phyloP scores from a whole-genome alignment of 2,888 invertebrate species.

The Eupithecia centaureata region DNA sequence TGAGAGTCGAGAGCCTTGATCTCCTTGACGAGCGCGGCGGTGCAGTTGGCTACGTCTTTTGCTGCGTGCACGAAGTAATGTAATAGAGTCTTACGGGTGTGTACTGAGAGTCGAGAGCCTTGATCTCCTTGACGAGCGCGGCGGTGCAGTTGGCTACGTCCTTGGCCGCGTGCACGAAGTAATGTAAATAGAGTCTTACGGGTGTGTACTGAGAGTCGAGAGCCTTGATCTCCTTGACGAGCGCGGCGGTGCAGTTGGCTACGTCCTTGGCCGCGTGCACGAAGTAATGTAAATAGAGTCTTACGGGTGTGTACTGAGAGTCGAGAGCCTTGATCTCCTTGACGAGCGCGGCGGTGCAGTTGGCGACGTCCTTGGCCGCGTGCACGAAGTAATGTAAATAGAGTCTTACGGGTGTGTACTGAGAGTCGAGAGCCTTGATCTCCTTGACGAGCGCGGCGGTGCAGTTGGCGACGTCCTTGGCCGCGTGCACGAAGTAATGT shows the following conservation, averaged over 20 bases:
- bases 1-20: slow-evolving; percentile 95
- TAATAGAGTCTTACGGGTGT: background rate
- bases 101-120: background rate
- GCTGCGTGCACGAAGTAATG: slow-evolving; percentile 93
- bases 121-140: too few relatives aligned
- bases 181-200: too few relatives aligned
- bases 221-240: slow-evolving; percentile 97
- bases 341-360: slow-evolving; percentile 96
- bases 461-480: slow-evolving; percentile 93
- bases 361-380: slow-evolving; percentile 90
- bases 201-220: slow-evolving; percentile 93
- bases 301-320: slow-evolving; percentile 91
- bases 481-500: slow-evolving; percentile 93
- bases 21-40: slow-evolving; percentile 95
- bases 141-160: too few relatives aligned
- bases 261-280: slow-evolving; percentile 92
- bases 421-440: slow-evolving; percentile 94
- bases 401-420: slow-evolving; percentile 77
- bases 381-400: slow-evolving; percentile 88
- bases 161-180: background rate
- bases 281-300: too few relatives aligned
- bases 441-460: slow-evolving; percentile 95
- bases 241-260: slow-evolving; percentile 96
- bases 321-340: slow-evolving; percentile 97
- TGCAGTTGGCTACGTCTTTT: slow-evolving; percentile 94